phyloP scores from a whole-genome alignment of 1,140 invertebrate species.

The Caerostris darwini region DNA sequence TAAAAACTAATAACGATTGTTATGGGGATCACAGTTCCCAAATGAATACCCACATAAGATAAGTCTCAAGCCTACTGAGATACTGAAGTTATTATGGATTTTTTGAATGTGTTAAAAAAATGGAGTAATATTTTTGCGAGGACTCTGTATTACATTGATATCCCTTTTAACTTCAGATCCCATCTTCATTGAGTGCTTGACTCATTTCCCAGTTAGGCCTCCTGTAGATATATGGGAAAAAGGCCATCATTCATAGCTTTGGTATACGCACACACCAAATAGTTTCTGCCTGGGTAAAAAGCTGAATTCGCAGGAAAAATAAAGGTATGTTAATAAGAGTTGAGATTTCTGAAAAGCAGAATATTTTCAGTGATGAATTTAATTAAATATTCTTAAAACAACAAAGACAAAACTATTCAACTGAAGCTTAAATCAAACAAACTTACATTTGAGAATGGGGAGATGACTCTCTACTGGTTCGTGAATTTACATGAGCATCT shows the following conservation, averaged over 20 bases:
- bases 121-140: neutral
- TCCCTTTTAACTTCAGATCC: neutral
- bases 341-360: too few species aligned
- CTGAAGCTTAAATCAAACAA: too few species aligned
- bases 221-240: neutral
- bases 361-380: too few species aligned
- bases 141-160: neutral
- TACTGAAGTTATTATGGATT: neutral
- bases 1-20: too few species aligned
- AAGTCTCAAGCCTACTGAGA: neutral
- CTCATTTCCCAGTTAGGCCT: neutral
- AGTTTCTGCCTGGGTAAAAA: neutral
- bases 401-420: too few species aligned
- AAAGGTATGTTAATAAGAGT: too few species aligned
- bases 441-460: too few species aligned
- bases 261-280: neutral
- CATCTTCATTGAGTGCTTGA: conserved; percentile 4
- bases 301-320: too few species aligned
- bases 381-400: too few species aligned
- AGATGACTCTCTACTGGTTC: too few species aligned
- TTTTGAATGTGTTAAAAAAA: neutral
- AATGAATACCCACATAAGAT: neutral
- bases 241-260: neutral
- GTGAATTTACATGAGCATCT: too few species aligned
- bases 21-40: neutral